Conservation (phyloP, 2,888 invertebrate species). For the Hirtodrosophila duncani region DNA sequence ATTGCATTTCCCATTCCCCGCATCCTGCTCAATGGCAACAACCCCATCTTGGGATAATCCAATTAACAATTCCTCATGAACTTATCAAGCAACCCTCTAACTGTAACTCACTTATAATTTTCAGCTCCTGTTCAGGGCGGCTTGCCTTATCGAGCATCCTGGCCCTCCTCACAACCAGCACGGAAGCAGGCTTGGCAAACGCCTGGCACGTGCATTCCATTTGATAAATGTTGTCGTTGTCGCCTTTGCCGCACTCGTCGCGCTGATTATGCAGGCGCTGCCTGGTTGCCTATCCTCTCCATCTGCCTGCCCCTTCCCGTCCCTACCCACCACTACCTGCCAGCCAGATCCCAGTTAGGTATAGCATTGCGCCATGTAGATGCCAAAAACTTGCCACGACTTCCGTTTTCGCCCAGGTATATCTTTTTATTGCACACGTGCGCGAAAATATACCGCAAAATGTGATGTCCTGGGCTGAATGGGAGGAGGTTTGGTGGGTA, state of each 20-base stretch:
- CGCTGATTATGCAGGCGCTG: slow-evolving; percentile 63
- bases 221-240: slow-evolving; percentile 64
- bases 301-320: neutral
- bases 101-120: no score
- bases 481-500: neutral
- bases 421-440: slow-evolving; percentile 65
- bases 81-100: no score
- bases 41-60: no score
- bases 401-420: slow-evolving; percentile 42
- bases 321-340: no score
- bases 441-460: slow-evolving; percentile 52
- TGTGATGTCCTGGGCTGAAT: slow-evolving; percentile 9
- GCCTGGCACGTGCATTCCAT: slow-evolving; percentile 67
- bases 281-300: slow-evolving; percentile 6
- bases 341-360: slow-evolving; percentile 33
- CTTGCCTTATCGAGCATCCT: slow-evolving; percentile 43
- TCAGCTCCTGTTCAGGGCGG: no score
- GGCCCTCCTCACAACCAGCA: slow-evolving; percentile 22
- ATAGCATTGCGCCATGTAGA: slow-evolving; percentile 27
- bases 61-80: no score
- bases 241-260: slow-evolving; percentile 32
- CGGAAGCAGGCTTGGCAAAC: slow-evolving; percentile 60
- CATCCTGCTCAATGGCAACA: no score
- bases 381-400: slow-evolving; percentile 50
- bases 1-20: no score